Base-by-base conservation (phyloP, 2,888 invertebrate genomes). In the Griposia aprilina region DNA sequence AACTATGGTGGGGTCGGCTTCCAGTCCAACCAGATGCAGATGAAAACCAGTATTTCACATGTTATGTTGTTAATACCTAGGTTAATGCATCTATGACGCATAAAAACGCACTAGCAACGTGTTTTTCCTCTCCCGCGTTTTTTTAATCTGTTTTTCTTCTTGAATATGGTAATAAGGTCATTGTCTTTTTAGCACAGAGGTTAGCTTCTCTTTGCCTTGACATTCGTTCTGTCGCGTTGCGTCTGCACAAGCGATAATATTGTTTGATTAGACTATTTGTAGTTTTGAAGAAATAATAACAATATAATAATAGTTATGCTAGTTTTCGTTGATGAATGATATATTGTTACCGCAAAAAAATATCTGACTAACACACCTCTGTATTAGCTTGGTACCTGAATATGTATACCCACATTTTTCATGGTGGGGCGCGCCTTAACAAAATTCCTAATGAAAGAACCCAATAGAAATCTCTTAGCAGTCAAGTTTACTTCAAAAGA, bases 111-210 rank as follows among this genome's bases (percentile, higher is more conserved):
- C 15, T 23, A 26, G 15, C 63, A 59, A 11, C 45, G 62, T 59
- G 5, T 60, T 79, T 74, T 84, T 72, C 36, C 55, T 66, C n/a
- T 30, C 13, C 36, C 26, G 52, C 48, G 59, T 69, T 57, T 50
- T 15, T 78, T 69, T 55, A 15, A 7, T 17, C 23, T 45, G 45
- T 41, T 59, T 36, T 52, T 57, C 36, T 26, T 59, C 4, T 52
- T 20, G 4, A 23, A n/a, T 76, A 70, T 73, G 69, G 59, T 45
- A 84, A 86, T 84, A 48, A 70, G 88, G 86, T 86, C 84, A 86
- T 88, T 84, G 82, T 79, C 87, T 72, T 77, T 82, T 59, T 36
- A 65, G 62, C 41, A 50, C 41, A 67, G 79, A 87, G 74, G 80
- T 83, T 74, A 50, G 36, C 13, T 23, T 57, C 76, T 57, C 55